Evolutionary conservation across 2,113 vertebrate species (phyloP).

Genomic region (Zosterops pallidus): DNA sequence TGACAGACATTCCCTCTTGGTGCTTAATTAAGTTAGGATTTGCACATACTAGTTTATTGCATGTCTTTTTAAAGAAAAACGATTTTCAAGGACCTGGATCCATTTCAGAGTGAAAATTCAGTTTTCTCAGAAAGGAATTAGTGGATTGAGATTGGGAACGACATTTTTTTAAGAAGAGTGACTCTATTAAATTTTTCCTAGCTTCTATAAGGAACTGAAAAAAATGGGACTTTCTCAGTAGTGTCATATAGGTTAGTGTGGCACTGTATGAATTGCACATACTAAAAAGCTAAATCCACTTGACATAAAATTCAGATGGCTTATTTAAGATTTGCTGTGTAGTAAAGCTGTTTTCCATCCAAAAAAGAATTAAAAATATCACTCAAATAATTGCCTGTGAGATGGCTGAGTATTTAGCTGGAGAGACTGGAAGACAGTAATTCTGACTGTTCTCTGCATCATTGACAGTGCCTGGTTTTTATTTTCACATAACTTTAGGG

Average conservation of each 20-base stretch:
- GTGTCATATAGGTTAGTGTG: neutral
- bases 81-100: neutral
- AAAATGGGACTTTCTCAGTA: neutral
- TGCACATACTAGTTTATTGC: neutral
- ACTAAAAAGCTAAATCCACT: neutral
- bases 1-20: neutral
- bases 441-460: neutral
- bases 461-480: neutral
- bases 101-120: neutral
- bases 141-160: neutral
- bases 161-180: neutral
- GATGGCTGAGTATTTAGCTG: neutral
- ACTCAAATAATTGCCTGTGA: neutral
- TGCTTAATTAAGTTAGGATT: slow-evolving; percentile 1
- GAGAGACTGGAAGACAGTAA: neutral
- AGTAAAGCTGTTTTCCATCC: neutral
- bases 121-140: neutral
- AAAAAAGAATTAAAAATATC: neutral
- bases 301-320: neutral
- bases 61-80: neutral
- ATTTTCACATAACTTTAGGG: neutral
- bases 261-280: neutral
- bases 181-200: neutral
- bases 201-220: neutral
- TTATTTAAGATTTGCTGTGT: neutral